phyloP scores from a whole-genome alignment of 2,113 vertebrate species.

The Prietella phreatophila region DNA sequence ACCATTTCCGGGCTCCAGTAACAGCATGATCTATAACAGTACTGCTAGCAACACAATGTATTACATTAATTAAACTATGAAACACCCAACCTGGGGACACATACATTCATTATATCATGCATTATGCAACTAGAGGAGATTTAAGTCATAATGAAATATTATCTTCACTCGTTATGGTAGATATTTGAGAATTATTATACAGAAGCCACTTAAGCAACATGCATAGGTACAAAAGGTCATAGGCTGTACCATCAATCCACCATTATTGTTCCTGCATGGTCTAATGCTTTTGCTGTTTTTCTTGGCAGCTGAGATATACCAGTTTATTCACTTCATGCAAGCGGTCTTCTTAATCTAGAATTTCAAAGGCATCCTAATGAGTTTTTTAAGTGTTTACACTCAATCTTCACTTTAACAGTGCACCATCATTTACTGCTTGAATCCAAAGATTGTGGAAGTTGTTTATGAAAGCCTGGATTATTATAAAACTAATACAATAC shows the following conservation, averaged over 20 bases:
- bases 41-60: not conserved
- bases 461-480: not conserved
- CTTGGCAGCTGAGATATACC: conserved; percentile 2
- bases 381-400: not conserved
- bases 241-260: not conserved
- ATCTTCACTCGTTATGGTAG: not conserved
- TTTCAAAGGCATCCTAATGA: not conserved
- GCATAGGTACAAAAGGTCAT: not conserved
- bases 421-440: not conserved
- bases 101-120: conserved; percentile 20
- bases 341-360: not conserved
- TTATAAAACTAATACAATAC: not conserved
- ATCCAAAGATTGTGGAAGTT: not conserved
- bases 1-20: not conserved
- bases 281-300: not conserved
- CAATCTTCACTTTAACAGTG: not conserved
- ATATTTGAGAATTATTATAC: not conserved
- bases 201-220: not conserved
- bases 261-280: not conserved
- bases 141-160: conserved; percentile 9
- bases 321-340: conserved; percentile 1
- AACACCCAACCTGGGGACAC: conserved; percentile 2
- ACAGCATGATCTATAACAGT: not conserved
- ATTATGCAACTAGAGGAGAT: conserved; percentile 20
- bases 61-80: conserved; percentile 12